Evolutionary conservation across 2,797 vertebrate genomes (phyloP).

Genomic region (Phalanger gymnotis): DNA sequence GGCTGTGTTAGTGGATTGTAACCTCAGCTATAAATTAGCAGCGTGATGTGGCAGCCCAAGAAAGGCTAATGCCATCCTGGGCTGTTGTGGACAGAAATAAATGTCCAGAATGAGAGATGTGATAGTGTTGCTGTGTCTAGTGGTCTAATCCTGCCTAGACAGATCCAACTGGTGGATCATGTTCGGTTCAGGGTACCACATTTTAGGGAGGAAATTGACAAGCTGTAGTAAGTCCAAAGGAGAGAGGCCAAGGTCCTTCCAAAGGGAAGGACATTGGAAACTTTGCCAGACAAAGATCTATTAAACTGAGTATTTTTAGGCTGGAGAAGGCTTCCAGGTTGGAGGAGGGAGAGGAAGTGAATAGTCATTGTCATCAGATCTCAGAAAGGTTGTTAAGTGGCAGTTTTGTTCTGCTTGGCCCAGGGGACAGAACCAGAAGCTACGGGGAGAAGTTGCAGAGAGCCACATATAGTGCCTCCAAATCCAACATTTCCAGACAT

Average conservation of each 20-base stretch:
- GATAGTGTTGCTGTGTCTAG: background rate
- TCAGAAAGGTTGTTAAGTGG: background rate
- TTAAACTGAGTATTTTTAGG: background rate
- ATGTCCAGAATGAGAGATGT: background rate
- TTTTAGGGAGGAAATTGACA: background rate
- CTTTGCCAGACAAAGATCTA: background rate
- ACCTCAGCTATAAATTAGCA: background rate
- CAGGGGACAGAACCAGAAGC: background rate
- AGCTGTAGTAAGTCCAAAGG: background rate
- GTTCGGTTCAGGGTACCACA: background rate
- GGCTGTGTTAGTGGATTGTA: background rate
- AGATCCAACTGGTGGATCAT: background rate
- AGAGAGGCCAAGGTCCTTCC: background rate
- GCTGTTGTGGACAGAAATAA: background rate
- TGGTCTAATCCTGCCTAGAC: background rate
- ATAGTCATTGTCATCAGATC: background rate
- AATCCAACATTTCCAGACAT: no score
- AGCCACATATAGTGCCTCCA: no score
- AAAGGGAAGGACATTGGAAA: background rate
- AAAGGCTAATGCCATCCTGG: background rate
- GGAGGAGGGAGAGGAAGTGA: background rate
- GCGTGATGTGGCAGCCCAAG: background rate
- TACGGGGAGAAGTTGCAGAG: background rate
- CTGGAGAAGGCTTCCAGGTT: background rate
- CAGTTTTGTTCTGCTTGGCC: background rate